These are phyloP conservation scores for Axis porcinus DNA, from an alignment of 2,113 vertebrate species.

Conservation along the genomic window DNA sequence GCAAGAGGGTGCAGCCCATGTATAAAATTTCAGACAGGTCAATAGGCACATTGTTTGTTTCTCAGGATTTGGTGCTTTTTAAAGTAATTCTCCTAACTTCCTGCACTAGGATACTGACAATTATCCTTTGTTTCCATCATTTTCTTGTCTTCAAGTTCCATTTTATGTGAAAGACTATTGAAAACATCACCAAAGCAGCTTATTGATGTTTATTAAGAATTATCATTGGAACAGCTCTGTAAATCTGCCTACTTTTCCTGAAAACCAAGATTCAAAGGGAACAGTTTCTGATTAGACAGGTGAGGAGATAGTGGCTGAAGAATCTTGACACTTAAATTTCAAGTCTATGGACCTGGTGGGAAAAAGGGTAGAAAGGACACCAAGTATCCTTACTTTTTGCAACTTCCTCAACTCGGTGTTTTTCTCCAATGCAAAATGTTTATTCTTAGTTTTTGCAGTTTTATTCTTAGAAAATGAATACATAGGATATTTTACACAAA, in stretches of 20 bases:
- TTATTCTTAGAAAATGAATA: neutral
- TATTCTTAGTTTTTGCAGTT: neutral
- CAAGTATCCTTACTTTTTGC: neutral
- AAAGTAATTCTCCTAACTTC: neutral
- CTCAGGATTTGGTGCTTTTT: neutral
- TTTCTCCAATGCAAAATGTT: no score
- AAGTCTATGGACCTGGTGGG: rapidly evolving
- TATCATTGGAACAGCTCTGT: neutral
- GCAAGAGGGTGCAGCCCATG: neutral
- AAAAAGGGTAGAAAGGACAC: rapidly evolving
- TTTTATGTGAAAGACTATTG: neutral
- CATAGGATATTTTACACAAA: neutral
- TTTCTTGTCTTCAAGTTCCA: neutral
- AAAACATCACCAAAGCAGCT: neutral
- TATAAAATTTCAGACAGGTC: neutral
- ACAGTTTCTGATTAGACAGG: neutral
- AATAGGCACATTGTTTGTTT: neutral
- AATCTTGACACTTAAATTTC: neutral
- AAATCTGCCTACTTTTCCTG: neutral
- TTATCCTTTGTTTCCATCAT: neutral
- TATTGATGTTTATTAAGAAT: neutral
- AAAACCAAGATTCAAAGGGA: neutral
- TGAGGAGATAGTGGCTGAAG: neutral
- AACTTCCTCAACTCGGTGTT: neutral
- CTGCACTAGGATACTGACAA: neutral